phyloP scores from a whole-genome alignment of 1,140 invertebrate genomes.

The Agrilus planipennis region DNA sequence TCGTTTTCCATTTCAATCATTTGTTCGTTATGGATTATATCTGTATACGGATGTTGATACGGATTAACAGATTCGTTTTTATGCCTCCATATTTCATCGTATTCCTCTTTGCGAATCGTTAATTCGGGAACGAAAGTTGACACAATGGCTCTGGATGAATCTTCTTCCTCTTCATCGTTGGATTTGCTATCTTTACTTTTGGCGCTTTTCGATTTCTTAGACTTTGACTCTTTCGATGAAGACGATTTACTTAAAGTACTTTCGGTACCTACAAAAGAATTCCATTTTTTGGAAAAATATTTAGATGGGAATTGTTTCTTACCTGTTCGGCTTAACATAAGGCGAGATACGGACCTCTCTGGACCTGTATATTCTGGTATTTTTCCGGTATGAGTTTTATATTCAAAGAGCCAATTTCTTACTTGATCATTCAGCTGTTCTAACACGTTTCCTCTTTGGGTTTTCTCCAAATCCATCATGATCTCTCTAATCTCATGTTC shows the following conservation, averaged over 20 bases:
- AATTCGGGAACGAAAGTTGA: constrained; percentile 47
- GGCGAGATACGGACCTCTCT: constrained; percentile 73
- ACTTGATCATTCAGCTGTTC: constrained; percentile 78
- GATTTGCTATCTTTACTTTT: constrained; percentile 41
- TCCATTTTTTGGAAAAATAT: not conserved
- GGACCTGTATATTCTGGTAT: constrained; percentile 85
- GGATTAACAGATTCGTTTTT: constrained; percentile 56
- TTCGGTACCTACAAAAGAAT: constrained; percentile 42
- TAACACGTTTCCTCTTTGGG: constrained; percentile 54
- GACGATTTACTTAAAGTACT: constrained; percentile 68
- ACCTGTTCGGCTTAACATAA: constrained; percentile 68
- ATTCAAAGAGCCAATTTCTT: constrained; percentile 70
- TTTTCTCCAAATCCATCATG: constrained; percentile 46
- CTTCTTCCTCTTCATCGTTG: constrained; percentile 42
- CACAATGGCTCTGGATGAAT: constrained; percentile 41
- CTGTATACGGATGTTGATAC: constrained; percentile 59
- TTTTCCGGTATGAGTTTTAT: constrained; percentile 68
- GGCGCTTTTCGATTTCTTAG: constrained; percentile 52
- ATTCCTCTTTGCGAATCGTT: constrained; percentile 48
- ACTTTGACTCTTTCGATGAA: constrained; percentile 67
- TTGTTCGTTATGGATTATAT: constrained; percentile 76
- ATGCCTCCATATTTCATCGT: constrained; percentile 67
- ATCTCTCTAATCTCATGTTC: constrained; percentile 43
- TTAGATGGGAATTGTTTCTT: constrained; percentile 2
- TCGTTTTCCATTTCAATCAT: constrained; percentile 72